Conservation (phyloP, 2,797 vertebrate genomes). For the Acomys russatus region DNA sequence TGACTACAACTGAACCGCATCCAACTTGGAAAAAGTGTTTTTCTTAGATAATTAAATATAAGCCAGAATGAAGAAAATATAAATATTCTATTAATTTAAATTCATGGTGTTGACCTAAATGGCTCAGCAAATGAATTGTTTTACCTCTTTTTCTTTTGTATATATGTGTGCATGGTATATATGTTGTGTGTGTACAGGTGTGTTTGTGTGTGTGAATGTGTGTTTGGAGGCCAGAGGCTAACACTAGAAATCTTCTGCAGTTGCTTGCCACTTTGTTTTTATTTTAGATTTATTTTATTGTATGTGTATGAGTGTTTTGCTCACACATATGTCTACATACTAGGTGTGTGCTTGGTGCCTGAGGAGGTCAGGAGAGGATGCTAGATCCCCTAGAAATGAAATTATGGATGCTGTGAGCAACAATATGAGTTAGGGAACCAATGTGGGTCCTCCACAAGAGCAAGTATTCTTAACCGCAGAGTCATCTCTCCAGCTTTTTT, state of each 20-base stretch:
- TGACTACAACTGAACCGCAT: not conserved
- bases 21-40: not conserved
- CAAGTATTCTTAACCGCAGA: not conserved
- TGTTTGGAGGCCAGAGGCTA: not conserved
- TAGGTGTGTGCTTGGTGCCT: not conserved
- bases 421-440: not conserved
- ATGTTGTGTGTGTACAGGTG: not conserved
- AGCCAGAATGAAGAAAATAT: conserved; percentile 30
- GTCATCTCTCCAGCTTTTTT: not conserved
- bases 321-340: not conserved
- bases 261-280: not conserved
- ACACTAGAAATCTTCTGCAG: not conserved
- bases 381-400: not conserved
- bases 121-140: conserved; percentile 14
- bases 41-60: conserved; percentile 57
- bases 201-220: not conserved
- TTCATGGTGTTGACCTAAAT: not conserved
- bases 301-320: not conserved
- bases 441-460: not conserved
- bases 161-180: not conserved
- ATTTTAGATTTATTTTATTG: not conserved
- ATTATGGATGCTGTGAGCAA: not conserved
- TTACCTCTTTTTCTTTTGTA: not conserved
- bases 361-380: not conserved
- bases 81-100: conserved; percentile 52